Evolutionary conservation across 2,113 vertebrate species (phyloP).

Genomic region (Danio rerio): GRCz12tu NC_133194.1:43138001-43138500

Average conservation of each 20-base stretch:
- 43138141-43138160: neutral
- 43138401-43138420: slow-evolving; percentile 78
- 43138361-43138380: slow-evolving; percentile 93
- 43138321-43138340: slow-evolving; percentile 99
- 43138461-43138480: too few species aligned
- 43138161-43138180: neutral
- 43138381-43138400: slow-evolving; percentile 75
- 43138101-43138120: neutral
- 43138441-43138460: too few species aligned
- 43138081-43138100: too few species aligned
- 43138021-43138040: too few species aligned
- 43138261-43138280: slow-evolving; percentile 87
- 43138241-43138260: slow-evolving; percentile 12
- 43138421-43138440: neutral
- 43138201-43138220: slow-evolving; percentile 8
- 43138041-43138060: too few species aligned
- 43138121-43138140: neutral
- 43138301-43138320: slow-evolving; percentile 95
- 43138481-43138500: too few species aligned
- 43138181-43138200: neutral
- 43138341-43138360: slow-evolving; percentile 95
- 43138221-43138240: neutral
- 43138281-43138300: slow-evolving; percentile 96
- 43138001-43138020: too few species aligned
- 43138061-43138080: too few species aligned